phyloP scores from a whole-genome alignment of 2,113 vertebrate species.

The Podilymbus podiceps region DNA sequence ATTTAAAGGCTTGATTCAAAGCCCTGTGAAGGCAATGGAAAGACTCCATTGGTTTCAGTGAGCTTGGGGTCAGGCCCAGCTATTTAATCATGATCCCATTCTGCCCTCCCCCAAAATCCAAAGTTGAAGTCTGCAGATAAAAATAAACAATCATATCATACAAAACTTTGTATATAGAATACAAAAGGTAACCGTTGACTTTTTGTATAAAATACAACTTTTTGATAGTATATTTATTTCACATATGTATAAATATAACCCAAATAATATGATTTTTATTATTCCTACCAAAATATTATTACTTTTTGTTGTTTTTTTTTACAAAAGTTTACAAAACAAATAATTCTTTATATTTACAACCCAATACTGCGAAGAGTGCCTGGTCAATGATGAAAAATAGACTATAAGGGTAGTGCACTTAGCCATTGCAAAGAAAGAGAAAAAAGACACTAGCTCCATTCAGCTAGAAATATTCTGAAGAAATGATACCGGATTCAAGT shows the following conservation, averaged over 20 bases:
- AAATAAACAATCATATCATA: conserved; percentile 80
- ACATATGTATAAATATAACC: conserved; percentile 89
- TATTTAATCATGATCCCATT: conserved; percentile 56
- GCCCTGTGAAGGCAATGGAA: conserved; percentile 60
- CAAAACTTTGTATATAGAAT: conserved; percentile 81
- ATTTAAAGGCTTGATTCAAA: conserved; percentile 59
- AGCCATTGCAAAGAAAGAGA: conserved; percentile 33
- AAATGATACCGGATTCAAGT: conserved; percentile 48
- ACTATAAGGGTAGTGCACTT: conserved; percentile 62
- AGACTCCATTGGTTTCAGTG: conserved; percentile 49
- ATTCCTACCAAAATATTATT: conserved; percentile 83
- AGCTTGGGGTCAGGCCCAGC: conserved; percentile 57
- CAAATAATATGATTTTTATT: conserved; percentile 83
- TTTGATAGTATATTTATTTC: conserved; percentile 83
- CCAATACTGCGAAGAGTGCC: conserved; percentile 69
- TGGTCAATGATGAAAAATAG: conserved; percentile 67
- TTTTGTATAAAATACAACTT: conserved; percentile 84
- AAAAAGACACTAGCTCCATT: conserved; percentile 7
- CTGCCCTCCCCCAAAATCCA: conserved; percentile 54
- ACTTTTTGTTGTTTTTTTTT: conserved; percentile 65
- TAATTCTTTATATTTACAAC: conserved; percentile 79
- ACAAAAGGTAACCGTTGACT: conserved; percentile 83
- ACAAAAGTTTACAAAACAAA: conserved; percentile 91
- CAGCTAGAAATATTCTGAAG: conserved; percentile 15
- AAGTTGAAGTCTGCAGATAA: conserved; percentile 73